Evolutionary conservation across 2,888 invertebrate genomes (phyloP).

Genomic region (Acronicta alni): DNA sequence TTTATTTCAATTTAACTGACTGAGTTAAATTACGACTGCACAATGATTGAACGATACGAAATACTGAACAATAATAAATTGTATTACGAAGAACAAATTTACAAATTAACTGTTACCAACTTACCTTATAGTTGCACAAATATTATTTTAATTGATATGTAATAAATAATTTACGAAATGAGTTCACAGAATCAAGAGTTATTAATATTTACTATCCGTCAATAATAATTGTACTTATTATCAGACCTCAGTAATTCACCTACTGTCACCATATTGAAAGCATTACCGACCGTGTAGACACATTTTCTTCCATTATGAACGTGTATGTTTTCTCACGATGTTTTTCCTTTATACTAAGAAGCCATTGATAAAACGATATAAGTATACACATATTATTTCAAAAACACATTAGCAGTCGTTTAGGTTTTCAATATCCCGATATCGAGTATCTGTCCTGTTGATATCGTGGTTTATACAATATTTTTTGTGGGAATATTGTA

Average conservation of each 20-base stretch:
- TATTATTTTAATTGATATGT: too few species aligned
- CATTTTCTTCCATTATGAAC: slow-evolving; percentile 47
- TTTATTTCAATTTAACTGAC: too few species aligned
- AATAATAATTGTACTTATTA: too few species aligned
- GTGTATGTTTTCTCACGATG: slow-evolving; percentile 49
- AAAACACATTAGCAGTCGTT: slow-evolving; percentile 48
- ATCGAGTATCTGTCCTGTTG: slow-evolving; percentile 43
- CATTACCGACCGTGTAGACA: slow-evolving; percentile 21
- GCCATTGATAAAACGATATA: slow-evolving; percentile 48
- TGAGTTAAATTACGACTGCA: too few species aligned
- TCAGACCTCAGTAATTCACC: slow-evolving; percentile 20
- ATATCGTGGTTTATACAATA: slow-evolving; percentile 23
- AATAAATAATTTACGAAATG: too few species aligned
- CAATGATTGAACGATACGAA: too few species aligned
- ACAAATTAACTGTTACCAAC: too few species aligned
- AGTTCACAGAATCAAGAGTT: too few species aligned
- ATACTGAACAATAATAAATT: too few species aligned
- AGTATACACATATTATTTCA: slow-evolving; percentile 47
- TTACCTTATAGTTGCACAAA: too few species aligned
- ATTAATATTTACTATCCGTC: too few species aligned
- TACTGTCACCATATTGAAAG: slow-evolving; percentile 19
- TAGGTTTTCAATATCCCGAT: slow-evolving; percentile 48
- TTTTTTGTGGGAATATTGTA: slow-evolving; percentile 25
- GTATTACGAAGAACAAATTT: too few species aligned
- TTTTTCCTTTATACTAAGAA: slow-evolving; percentile 33